These are phyloP conservation scores for Brachirus orientalis DNA, from an alignment of 2,113 vertebrate species.

Conservation along the genomic window DNA sequence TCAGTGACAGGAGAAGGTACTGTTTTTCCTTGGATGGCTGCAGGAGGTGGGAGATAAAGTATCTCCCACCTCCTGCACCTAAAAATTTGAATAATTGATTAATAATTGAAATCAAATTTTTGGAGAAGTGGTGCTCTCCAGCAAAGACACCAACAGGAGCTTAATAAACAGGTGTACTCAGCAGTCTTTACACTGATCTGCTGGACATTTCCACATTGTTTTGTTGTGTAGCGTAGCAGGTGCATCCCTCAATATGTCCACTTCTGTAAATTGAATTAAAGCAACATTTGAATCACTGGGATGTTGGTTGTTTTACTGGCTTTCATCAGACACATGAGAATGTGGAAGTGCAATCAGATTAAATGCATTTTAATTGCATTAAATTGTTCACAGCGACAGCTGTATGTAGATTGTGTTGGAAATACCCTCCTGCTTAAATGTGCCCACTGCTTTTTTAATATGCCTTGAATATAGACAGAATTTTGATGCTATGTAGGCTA, in stretches of 20 bases:
- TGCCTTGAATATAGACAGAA: no score
- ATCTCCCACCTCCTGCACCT: background rate
- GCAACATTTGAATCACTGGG: no score
- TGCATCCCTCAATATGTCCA: no score
- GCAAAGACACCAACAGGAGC: background rate
- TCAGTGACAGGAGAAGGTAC: no score
- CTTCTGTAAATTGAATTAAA: no score
- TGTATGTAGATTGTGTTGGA: background rate
- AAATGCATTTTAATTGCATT: slow-evolving; percentile 18
- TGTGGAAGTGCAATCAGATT: slow-evolving; percentile 16
- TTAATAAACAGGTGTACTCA: background rate
- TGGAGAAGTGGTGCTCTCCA: background rate
- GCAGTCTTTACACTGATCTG: background rate
- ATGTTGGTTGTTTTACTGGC: no score
- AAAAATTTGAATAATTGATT: background rate
- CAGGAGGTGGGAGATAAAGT: background rate
- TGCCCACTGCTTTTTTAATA: no score
- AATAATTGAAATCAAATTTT: background rate
- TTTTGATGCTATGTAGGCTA: background rate
- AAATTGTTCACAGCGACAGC: slow-evolving; percentile 23
- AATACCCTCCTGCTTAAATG: background rate
- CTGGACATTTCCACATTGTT: no score
- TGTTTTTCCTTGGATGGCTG: background rate
- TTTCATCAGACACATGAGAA: no score
- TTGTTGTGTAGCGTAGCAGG: no score